Percentiles rank a stretch among this genome's conserved stretches.
Evolutionary conservation across 1,140 invertebrate genomes (phyloP).

Genomic region (Eciton burchellii): DNA sequence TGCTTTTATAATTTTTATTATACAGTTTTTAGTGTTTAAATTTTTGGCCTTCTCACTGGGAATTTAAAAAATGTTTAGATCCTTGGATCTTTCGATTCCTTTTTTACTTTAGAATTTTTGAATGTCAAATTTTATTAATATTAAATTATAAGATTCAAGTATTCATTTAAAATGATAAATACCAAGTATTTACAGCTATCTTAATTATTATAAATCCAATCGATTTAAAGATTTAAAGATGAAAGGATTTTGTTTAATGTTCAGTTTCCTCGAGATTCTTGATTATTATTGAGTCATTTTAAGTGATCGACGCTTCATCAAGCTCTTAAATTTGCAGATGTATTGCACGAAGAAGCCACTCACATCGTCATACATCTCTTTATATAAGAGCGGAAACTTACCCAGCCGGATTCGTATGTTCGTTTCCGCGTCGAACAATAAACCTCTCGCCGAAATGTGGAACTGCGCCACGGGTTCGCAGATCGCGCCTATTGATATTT

Average conservation of each 20-base stretch:
- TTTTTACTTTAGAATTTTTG: neutral
- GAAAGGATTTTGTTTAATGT: neutral
- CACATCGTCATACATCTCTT: conserved; percentile 68
- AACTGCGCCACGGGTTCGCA: conserved; percentile 70
- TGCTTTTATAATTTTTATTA: no score
- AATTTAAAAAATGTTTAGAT: neutral
- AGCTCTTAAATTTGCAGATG: conserved; percentile 64
- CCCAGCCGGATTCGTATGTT: conserved; percentile 73
- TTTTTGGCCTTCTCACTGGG: no score
- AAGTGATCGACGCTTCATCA: conserved; percentile 11
- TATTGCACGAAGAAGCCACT: conserved; percentile 76
- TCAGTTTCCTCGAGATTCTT: neutral
- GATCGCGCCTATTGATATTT: conserved; percentile 64
- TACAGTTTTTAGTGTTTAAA: no score
- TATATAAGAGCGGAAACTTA: conserved; percentile 70
- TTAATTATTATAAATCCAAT: neutral
- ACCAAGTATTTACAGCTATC: neutral
- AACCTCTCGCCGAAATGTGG: conserved; percentile 68
- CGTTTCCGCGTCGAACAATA: conserved; percentile 66
- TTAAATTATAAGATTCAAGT: neutral
- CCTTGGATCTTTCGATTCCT: neutral
- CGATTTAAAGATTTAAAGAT: neutral
- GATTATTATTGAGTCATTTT: neutral
- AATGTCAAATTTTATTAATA: neutral
- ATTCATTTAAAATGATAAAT: neutral